phyloP scores from a whole-genome alignment of 2,888 invertebrate genomes.

The Doris montereyensis region DNA sequence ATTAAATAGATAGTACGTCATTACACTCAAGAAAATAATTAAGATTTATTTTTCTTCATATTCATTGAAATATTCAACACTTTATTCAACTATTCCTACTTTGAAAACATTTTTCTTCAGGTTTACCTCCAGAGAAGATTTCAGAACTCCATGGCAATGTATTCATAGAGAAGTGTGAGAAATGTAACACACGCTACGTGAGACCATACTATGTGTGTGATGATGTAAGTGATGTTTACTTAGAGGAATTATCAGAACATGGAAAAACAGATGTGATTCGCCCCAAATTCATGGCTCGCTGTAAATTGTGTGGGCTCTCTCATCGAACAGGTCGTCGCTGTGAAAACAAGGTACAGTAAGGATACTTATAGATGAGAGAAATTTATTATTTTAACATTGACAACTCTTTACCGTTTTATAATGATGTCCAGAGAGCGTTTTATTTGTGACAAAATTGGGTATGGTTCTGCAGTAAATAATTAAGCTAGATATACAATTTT shows the following conservation, averaged over 20 bases:
- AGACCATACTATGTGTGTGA: slow-evolving; percentile 60
- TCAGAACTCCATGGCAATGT: slow-evolving; percentile 69
- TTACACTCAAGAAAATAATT: too few relatives aligned
- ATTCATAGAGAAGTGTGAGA: slow-evolving; percentile 63
- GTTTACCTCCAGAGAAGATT: slow-evolving; percentile 53
- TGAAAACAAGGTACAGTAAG: slow-evolving; percentile 54
- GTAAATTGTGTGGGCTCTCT: slow-evolving; percentile 58
- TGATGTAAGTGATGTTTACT: slow-evolving; percentile 61
- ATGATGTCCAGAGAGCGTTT: too few relatives aligned
- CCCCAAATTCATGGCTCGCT: slow-evolving; percentile 57
- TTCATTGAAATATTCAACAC: too few relatives aligned
- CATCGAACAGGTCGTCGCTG: slow-evolving; percentile 65
- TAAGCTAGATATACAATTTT: too few relatives aligned
- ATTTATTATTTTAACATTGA: background rate
- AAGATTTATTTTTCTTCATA: too few relatives aligned
- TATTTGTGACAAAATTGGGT: too few relatives aligned
- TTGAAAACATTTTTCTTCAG: too few relatives aligned
- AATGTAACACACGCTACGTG: slow-evolving; percentile 54
- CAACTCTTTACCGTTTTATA: background rate
- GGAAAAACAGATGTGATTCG: slow-evolving; percentile 54
- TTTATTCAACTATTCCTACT: too few relatives aligned
- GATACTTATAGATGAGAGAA: too few relatives aligned
- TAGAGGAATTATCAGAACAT: slow-evolving; percentile 61
- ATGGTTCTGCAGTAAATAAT: too few relatives aligned
- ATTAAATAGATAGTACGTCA: too few relatives aligned